phyloP scores from a whole-genome alignment of 37 sponge, comb jelly and placozoan genomes.

The Diacarnus erythraeanus region DNA sequence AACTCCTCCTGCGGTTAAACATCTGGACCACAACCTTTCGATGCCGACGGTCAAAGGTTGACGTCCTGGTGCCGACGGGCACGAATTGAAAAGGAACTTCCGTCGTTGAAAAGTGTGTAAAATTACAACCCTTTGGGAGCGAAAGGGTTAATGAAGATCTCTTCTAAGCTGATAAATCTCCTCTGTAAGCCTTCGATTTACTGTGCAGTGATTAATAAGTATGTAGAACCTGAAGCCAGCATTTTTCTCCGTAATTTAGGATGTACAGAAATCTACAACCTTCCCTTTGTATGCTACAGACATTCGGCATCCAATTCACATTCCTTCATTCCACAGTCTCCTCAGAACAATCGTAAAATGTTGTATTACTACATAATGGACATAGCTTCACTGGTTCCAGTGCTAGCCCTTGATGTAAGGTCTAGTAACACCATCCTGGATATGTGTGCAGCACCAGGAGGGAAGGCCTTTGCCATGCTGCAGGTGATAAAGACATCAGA shows the following conservation, averaged over 20 bases:
- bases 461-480: slow-evolving; percentile 33
- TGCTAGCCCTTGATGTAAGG: slow-evolving; percentile 1
- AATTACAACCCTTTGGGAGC: too few species aligned
- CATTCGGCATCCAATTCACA: not conserved
- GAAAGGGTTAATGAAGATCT: too few species aligned
- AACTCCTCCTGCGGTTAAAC: too few species aligned
- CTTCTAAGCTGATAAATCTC: not conserved
- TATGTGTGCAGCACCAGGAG: slow-evolving; percentile 60
- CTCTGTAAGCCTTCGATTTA: not conserved
- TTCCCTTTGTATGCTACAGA: not conserved
- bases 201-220: slow-evolving; percentile 31
- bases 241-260: not conserved
- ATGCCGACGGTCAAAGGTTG: too few species aligned
- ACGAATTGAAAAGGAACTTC: too few species aligned
- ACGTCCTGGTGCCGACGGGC: too few species aligned
- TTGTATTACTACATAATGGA: slow-evolving; percentile 37
- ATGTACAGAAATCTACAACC: not conserved
- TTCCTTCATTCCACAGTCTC: slow-evolving; percentile 7
- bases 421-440: slow-evolving; percentile 24
- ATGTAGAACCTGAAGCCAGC: slow-evolving; percentile 20
- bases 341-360: slow-evolving; percentile 14
- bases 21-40: too few species aligned
- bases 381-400: slow-evolving; percentile 31
- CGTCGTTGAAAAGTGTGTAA: too few species aligned
- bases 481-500: not conserved